phyloP scores from a whole-genome alignment of 2,797 vertebrate species.

The Moxostoma hubbsi region DNA sequence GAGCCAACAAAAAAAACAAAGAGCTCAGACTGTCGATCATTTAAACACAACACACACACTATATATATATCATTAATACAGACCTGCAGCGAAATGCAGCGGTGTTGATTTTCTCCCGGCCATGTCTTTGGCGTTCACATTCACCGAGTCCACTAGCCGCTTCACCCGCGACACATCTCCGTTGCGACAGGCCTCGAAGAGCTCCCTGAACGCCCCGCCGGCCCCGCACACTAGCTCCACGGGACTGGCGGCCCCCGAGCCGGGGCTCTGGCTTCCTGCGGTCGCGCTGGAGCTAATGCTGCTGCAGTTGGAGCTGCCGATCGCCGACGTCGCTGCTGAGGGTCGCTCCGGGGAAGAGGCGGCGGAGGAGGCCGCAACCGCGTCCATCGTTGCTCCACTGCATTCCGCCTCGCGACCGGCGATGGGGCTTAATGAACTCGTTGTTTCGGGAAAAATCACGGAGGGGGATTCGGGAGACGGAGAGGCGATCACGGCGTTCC shows the following conservation, averaged over 20 bases:
- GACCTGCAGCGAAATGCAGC: slow-evolving; percentile 95
- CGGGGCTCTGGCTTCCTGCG: slow-evolving; percentile 77
- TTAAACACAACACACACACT: too few species aligned
- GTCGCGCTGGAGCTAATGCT: slow-evolving; percentile 79
- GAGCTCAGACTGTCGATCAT: too few species aligned
- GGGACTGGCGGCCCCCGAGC: slow-evolving; percentile 75
- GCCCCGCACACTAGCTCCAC: slow-evolving; percentile 75
- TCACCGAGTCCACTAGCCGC: slow-evolving; percentile 91
- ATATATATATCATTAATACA: slow-evolving; percentile 19
- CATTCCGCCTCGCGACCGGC: slow-evolving; percentile 63
- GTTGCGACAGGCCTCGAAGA: slow-evolving; percentile 96
- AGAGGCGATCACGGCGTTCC: slow-evolving; percentile 76
- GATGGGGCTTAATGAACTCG: slow-evolving; percentile 63
- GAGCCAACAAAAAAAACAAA: too few species aligned
- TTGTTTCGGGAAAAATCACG: slow-evolving; percentile 63
- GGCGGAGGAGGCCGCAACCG: slow-evolving; percentile 63
- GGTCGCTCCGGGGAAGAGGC: slow-evolving; percentile 77
- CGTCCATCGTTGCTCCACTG: slow-evolving; percentile 56
- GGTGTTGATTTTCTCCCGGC: slow-evolving; percentile 96
- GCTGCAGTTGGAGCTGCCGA: slow-evolving; percentile 68
- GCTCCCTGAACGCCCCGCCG: slow-evolving; percentile 89
- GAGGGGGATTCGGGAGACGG: slow-evolving; percentile 78
- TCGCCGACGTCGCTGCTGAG: slow-evolving; percentile 73
- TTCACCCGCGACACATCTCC: slow-evolving; percentile 95
- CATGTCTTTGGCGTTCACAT: slow-evolving; percentile 99